A percentile compares a stretch with the other conserved stretches of the same genome.
Evolutionary conservation across 2,888 invertebrate genomes (phyloP).

Genomic region (Cheilosia vernalis): DNA sequence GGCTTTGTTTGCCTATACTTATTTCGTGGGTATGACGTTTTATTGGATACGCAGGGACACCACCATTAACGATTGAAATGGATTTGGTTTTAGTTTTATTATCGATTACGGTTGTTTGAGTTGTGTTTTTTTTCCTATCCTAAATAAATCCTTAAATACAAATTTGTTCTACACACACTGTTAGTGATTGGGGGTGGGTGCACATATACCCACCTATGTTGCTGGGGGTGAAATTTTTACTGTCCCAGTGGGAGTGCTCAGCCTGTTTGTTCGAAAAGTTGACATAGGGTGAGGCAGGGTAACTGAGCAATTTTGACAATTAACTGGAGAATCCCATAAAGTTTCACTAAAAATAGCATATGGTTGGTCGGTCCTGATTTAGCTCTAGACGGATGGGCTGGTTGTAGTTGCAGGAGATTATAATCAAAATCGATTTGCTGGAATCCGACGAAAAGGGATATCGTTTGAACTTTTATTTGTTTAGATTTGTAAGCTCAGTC

Average conservation of each 20-base stretch:
- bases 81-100: constrained; percentile 68
- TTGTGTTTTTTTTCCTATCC: constrained; percentile 28
- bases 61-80: constrained; percentile 60
- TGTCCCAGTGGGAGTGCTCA: constrained; percentile 44
- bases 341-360: constrained; percentile 22
- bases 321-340: constrained; percentile 53
- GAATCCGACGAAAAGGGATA: constrained; percentile 63
- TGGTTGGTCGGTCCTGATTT: constrained; percentile 43
- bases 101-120: constrained; percentile 55
- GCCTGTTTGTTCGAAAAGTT: constrained; percentile 16
- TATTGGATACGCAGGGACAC: background rate
- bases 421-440: constrained; percentile 71
- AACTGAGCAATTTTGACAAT: constrained; percentile 57
- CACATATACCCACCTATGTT: constrained; percentile 11
- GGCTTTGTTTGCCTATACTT: constrained; percentile 15
- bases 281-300: constrained; percentile 3
- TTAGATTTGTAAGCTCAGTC: constrained; percentile 49
- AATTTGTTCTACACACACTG: constrained; percentile 53
- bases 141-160: constrained; percentile 53
- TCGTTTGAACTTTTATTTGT: constrained; percentile 67
- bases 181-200: constrained; percentile 52
- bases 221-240: constrained; percentile 45
- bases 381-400: constrained; percentile 1
- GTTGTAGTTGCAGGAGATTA: constrained; percentile 59
- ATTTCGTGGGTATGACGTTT: constrained; percentile 12